Percentiles rank a stretch among this genome's conserved stretches.
phyloP scores from a whole-genome alignment of 1,140 invertebrate genomes.

The Apis laboriosa region DNA sequence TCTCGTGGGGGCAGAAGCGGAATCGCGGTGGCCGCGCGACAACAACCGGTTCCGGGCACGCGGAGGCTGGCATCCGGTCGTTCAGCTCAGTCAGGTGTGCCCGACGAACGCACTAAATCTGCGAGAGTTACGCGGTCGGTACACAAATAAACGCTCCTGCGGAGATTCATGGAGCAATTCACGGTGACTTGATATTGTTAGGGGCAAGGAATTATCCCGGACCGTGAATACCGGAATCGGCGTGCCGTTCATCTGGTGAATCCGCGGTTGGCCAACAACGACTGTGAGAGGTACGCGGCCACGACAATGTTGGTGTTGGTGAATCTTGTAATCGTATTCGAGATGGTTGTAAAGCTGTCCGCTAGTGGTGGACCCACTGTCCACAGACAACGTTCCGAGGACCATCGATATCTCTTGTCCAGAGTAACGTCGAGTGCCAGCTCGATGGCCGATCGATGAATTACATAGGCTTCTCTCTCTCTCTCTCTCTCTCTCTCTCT shows the following conservation, averaged over 20 bases:
- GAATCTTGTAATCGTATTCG: slow-evolving; percentile 47
- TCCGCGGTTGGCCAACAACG: slow-evolving; percentile 50
- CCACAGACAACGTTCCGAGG: slow-evolving; percentile 45
- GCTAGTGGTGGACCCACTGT: slow-evolving; percentile 42
- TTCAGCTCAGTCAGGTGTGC: slow-evolving; percentile 69
- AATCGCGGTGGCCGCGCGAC: slow-evolving; percentile 19
- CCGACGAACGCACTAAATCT: slow-evolving; percentile 74
- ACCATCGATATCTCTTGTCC: slow-evolving; percentile 45
- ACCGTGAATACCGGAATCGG: slow-evolving; percentile 69
- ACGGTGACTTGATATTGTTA: slow-evolving; percentile 76
- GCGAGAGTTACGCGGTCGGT: slow-evolving; percentile 72
- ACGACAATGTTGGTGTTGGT: slow-evolving; percentile 37
- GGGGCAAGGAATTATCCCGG: slow-evolving; percentile 68
- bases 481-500: slow-evolving; percentile 3
- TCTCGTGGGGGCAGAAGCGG: slow-evolving; percentile 1
- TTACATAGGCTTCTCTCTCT: slow-evolving; percentile 41
- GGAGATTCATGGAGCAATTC: slow-evolving; percentile 77
- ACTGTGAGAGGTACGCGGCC: background rate
- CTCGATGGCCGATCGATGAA: slow-evolving; percentile 58
- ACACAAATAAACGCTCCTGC: slow-evolving; percentile 69
- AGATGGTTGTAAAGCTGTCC: slow-evolving; percentile 44
- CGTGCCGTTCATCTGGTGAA: slow-evolving; percentile 64
- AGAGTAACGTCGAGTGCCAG: slow-evolving; percentile 20
- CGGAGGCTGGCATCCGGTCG: slow-evolving; percentile 39
- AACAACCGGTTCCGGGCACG: slow-evolving; percentile 48